A percentile compares a stretch with the other conserved stretches of the same genome.
Evolutionary conservation across 2,113 vertebrate species (phyloP).

Genomic region (Typhlomys cinereus): DNA sequence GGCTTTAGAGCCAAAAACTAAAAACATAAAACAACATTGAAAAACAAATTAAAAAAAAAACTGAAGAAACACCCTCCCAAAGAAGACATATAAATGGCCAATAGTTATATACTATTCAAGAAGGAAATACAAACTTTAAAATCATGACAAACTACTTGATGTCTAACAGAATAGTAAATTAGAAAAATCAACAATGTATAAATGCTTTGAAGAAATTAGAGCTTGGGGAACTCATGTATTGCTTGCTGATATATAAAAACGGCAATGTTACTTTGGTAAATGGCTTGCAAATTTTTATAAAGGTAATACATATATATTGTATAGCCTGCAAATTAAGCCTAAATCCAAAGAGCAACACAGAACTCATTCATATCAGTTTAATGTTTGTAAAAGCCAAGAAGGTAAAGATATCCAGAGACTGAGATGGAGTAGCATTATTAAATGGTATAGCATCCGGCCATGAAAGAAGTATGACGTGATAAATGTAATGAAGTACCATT

Average conservation of each 20-base stretch:
- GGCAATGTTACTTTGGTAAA: not conserved
- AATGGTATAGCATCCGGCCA: not conserved
- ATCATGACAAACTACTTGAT: not conserved
- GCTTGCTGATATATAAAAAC: not conserved
- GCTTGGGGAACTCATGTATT: not conserved
- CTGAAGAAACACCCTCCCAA: not conserved
- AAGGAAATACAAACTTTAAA: slow-evolving; percentile 30
- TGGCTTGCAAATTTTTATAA: not conserved
- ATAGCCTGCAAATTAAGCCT: not conserved
- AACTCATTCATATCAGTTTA: not conserved
- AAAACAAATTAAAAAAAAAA: not conserved
- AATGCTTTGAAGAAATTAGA: not conserved
- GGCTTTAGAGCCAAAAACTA: not conserved
- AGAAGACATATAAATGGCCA: not conserved
- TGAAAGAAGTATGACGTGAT: not conserved
- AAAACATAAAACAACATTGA: not conserved
- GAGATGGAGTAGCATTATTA: not conserved
- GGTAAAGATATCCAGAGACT: not conserved
- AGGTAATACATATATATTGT: not conserved
- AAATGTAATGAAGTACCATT: not conserved
- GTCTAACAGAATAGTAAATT: not conserved
- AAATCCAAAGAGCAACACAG: not conserved
- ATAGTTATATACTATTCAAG: not conserved
- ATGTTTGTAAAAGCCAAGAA: not conserved
- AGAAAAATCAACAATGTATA: not conserved